Evolutionary conservation across 2,888 invertebrate genomes (phyloP).

Genomic region (Fragum sueziense): DNA sequence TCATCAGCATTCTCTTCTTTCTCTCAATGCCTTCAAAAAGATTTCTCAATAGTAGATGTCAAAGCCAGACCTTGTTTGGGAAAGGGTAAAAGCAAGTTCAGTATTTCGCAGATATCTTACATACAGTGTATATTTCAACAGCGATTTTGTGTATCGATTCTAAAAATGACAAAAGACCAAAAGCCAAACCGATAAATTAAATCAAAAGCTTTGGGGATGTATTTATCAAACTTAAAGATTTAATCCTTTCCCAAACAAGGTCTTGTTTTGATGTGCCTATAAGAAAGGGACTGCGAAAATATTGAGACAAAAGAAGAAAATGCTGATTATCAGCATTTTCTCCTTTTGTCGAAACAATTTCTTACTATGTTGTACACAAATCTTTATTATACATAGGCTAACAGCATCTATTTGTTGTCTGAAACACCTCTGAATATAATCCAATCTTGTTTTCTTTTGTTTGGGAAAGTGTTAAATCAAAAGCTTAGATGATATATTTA

Average conservation of each 20-base stretch:
- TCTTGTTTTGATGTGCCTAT: not conserved
- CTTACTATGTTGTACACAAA: not conserved
- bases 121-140: not conserved
- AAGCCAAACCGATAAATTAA: not conserved
- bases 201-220: too few species aligned
- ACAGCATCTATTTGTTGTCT: not conserved
- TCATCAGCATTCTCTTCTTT: too few species aligned
- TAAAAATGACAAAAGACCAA: not conserved
- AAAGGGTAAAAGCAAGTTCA: too few species aligned
- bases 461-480: not conserved
- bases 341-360: not conserved
- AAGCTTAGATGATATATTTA: too few species aligned
- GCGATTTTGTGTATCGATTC: not conserved
- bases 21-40: too few species aligned
- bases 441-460: not conserved
- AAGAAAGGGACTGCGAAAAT: not conserved
- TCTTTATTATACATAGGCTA: not conserved
- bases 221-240: not conserved
- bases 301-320: not conserved
- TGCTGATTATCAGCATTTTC: not conserved
- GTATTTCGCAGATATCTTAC: not conserved
- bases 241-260: not conserved
- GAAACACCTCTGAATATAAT: not conserved
- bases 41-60: too few species aligned
- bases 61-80: too few species aligned